A percentile compares a stretch with the other conserved stretches of the same genome.
These are phyloP conservation scores for Agrotis ipsilon DNA, from an alignment of 2,888 invertebrate genomes.

Conservation along the genomic window DNA sequence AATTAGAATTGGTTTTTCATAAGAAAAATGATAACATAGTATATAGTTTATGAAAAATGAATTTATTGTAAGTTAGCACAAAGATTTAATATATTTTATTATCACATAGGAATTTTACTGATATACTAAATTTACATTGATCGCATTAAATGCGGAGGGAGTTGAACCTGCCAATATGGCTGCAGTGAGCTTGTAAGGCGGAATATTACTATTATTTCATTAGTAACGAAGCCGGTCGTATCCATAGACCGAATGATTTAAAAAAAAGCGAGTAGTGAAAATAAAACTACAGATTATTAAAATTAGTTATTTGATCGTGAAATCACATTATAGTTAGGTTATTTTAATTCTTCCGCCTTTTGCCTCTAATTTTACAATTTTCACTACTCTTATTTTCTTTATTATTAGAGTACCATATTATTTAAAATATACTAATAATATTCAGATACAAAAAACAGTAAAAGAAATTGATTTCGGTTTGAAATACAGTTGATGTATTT, in stretches of 20 bases:
- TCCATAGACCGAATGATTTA: slow-evolving; percentile 2
- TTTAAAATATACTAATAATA: background rate
- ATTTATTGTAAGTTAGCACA: slow-evolving; percentile 91
- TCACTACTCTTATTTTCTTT: slow-evolving; percentile 33
- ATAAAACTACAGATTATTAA: slow-evolving; percentile 25
- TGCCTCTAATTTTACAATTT: slow-evolving; percentile 47
- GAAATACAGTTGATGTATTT: too few species aligned
- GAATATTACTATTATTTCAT: slow-evolving; percentile 47
- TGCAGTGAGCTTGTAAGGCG: slow-evolving; percentile 81
- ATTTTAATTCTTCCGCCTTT: slow-evolving; percentile 61
- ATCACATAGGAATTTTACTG: slow-evolving; percentile 90
- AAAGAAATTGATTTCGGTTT: slow-evolving; percentile 6
- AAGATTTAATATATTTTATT: slow-evolving; percentile 92
- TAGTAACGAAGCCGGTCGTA: slow-evolving; percentile 60
- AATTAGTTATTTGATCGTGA: slow-evolving; percentile 14
- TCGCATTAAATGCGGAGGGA: slow-evolving; percentile 86
- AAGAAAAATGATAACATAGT: slow-evolving; percentile 81
- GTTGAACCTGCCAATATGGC: slow-evolving; percentile 79
- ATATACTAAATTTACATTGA: slow-evolving; percentile 88
- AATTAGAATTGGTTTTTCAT: slow-evolving; percentile 85
- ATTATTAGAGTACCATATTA: slow-evolving; percentile 1
- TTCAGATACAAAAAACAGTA: background rate
- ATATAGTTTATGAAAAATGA: slow-evolving; percentile 89
- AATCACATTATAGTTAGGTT: slow-evolving; percentile 57
- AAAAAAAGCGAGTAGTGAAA: slow-evolving; percentile 35